Evolutionary conservation across 1,140 invertebrate genomes (phyloP), one percentile per base, ranked within the genome.

Genomic region (Temnothorax curvispinosus): DNA sequence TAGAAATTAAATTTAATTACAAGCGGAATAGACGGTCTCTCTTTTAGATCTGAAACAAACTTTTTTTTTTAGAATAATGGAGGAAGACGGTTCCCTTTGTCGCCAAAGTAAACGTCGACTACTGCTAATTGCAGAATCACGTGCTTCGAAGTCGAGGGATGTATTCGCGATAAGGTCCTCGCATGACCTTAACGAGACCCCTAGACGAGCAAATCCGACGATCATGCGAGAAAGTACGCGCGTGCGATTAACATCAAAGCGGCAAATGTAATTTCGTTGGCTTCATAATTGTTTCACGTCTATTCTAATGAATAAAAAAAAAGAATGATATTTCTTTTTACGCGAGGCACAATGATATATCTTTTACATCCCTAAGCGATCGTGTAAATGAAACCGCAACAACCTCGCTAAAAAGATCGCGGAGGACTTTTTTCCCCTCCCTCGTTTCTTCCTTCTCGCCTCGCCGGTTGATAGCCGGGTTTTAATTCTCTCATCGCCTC

Each of bases 71-170:
- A 3, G 18, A 38, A 41, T 44, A 56, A 65, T 27, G 13, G 6
- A 41, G 44, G 47, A 44, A 56, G 58, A 71, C 54, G 13, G 41
- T 38, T 58, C 21, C 50, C 60, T 75, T 67, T 72, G 85, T n/a
- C 84, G 47, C 35, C 41, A 58, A 86, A 89, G 84, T 88, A 88
- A 90, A 92, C 85, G 82, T 80, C 88, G 86, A 87, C 67, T 75
- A 90, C 71, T 44, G 89, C 87, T 95, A 94, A 94, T 95, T 93
- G 90, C 92, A 72, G 72, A 85, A 94, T 95, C 89, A 93, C 94
- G 94, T 94, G 94, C 89, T 86, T 82, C 81, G 78, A 92, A 87
- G 91, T 89, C 88, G 88, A 75, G 71, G 60, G 81, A 58, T 86
- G 44, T 64, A 69, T 58, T 60, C 64, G 7, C 86, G 92, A 93